These are phyloP conservation scores for Laticauda colubrina DNA, from an alignment of 2,113 vertebrate genomes.

Conservation along the genomic window DNA sequence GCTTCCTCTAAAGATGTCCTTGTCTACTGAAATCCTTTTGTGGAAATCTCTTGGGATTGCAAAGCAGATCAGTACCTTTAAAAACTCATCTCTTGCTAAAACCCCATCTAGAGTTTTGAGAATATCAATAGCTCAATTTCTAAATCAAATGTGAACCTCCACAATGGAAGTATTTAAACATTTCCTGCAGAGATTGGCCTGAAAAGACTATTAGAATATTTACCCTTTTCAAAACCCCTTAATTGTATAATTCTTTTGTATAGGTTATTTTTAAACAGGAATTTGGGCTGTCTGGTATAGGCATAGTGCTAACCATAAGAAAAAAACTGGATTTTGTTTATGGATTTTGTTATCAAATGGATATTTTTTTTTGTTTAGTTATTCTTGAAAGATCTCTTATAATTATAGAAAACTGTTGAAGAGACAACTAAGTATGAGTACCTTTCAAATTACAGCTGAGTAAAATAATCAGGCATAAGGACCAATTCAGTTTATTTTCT, in stretches of 20 bases:
- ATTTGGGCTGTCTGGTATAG: background rate
- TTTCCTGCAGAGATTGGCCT: constrained; percentile 2
- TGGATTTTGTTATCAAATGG: background rate
- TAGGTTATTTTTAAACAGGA: background rate
- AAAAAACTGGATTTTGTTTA: background rate
- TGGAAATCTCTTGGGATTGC: background rate
- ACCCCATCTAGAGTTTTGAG: background rate
- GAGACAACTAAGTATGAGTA: background rate
- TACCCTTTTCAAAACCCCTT: background rate
- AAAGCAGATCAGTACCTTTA: background rate
- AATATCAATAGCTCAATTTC: background rate
- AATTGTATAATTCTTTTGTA: background rate
- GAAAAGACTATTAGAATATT: background rate
- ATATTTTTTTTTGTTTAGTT: background rate
- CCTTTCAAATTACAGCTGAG: background rate
- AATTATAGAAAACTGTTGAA: background rate
- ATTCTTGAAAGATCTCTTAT: background rate
- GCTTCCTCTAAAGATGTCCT: constrained; percentile 1
- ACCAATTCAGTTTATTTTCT: background rate
- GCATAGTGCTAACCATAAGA: background rate
- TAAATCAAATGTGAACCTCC: background rate
- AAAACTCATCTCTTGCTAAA: background rate
- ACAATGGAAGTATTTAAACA: background rate
- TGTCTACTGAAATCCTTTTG: background rate
- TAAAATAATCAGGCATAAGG: background rate